Percentiles rank a stretch among this genome's conserved stretches.
Conservation (phyloP, 2,113 vertebrate genomes). For the Tetrax tetrax region DNA sequence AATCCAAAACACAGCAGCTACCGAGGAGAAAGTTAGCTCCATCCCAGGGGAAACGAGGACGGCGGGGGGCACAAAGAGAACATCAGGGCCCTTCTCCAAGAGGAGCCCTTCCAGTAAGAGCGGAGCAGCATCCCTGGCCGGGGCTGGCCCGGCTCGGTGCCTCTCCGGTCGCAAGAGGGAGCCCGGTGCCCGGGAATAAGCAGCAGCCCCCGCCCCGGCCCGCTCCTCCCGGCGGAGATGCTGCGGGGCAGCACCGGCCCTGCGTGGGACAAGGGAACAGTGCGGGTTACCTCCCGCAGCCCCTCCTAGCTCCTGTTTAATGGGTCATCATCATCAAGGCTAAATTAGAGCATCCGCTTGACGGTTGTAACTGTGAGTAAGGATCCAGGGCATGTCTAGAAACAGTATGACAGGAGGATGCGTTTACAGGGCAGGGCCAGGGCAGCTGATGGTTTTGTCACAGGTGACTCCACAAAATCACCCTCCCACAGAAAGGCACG, state of each 20-base stretch:
- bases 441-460: not conserved
- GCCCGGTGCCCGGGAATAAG: not conserved
- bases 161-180: slow-evolving; percentile 5
- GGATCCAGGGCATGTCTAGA: fast-evolving
- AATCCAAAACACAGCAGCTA: too few relatives aligned
- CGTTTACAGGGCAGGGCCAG: not conserved
- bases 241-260: fast-evolving
- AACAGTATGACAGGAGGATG: fast-evolving
- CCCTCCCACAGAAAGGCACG: not conserved
- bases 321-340: fast-evolving
- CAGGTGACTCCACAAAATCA: not conserved
- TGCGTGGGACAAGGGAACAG: fast-evolving
- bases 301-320: not conserved
- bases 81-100: fast-evolving
- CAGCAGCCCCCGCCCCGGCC: not conserved
- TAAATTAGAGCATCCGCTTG: fast-evolving
- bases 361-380: not conserved
- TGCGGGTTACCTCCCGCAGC: fast-evolving
- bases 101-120: fast-evolving
- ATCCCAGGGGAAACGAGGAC: too few relatives aligned
- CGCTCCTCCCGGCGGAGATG: not conserved
- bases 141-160: not conserved
- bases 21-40: too few relatives aligned
- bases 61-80: too few relatives aligned
- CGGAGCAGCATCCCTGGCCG: not conserved